Conservation (phyloP, 1,140 invertebrate species). For the Trachelipus rathkii region DNA sequence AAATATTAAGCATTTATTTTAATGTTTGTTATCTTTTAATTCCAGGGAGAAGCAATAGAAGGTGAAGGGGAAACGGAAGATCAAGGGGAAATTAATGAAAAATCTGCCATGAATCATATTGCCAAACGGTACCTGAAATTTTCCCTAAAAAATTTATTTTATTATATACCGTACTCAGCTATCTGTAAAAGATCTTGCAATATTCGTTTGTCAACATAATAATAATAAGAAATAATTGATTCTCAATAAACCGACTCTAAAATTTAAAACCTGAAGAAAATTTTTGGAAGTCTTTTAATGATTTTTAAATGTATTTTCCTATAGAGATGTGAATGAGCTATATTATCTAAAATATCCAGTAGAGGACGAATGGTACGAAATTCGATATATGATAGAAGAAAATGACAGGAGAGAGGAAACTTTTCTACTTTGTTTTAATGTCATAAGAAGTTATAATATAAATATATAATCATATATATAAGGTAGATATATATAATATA, state of each 20-base stretch:
- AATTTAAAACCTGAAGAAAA: no score
- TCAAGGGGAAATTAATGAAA: constrained; percentile 33
- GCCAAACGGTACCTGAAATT: constrained; percentile 57
- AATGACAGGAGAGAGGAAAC: neutral
- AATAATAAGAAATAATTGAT: no score
- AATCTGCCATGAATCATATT: constrained; percentile 49
- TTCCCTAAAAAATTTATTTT: no score
- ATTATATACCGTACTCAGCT: neutral
- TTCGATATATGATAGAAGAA: constrained; percentile 3
- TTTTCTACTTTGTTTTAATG: no score
- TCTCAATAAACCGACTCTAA: no score
- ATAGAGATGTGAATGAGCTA: neutral
- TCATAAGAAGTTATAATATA: no score
- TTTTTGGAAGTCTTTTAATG: no score
- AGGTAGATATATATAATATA: no score
- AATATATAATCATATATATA: no score
- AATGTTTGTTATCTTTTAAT: neutral
- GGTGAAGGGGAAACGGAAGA: constrained; percentile 20
- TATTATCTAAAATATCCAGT: neutral
- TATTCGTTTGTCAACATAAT: no score
- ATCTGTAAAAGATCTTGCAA: no score
- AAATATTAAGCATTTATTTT: neutral
- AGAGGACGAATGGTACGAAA: neutral
- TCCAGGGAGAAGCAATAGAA: constrained; percentile 47
- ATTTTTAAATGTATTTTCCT: neutral